Evolutionary conservation across 2,888 invertebrate species (phyloP), one percentile per base, ranked within the genome.

Genomic region (Spicauda simplicius): DNA sequence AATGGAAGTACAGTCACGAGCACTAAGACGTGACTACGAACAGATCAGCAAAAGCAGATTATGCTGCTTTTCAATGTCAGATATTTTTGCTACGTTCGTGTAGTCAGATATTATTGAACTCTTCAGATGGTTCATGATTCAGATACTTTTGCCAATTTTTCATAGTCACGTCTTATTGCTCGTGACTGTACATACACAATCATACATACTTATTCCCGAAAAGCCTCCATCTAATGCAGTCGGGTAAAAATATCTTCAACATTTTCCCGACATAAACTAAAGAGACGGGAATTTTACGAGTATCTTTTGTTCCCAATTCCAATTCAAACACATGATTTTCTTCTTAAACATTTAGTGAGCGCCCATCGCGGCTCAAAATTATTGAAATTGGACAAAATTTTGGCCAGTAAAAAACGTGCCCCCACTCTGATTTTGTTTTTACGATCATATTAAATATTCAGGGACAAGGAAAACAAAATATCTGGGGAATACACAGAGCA

Each of bases 301-400:
- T 41, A 14, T 11, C 41, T 41, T 41, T 41, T 41, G 41, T 41
- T 41, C 41, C 12, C 3, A 14, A 41, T 41, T 14, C 41, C 14
- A 45, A 45, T 45, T n/a, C 45, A 45, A 45, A 45, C 45, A 45
- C 45, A 45, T 45, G 45, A n/a, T n/a, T 45, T 45, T 45, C 14
- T 41, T 41, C 45, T 45, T 45, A 45, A 45, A 45, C 45, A 45
- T 45, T 45, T 45, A 45, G 45, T 45, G 12, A 0, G 14, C n/a
- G n/a, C 45, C 45, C 45, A 6, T 45, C 45, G 12, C 45, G n/a
- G 45, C 20, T 62, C 41, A 41, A 57, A 62, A 58, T 53, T 62
- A 68, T 68, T 68, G 62, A 68, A 62, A 68, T 68, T 45, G 57
- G 57, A 57, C 68, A 62, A 50, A 57, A 57, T 62, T 68, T 57